Evolutionary conservation across 2,797 vertebrate species (phyloP).

Genomic region (Cottoperca gobio): DNA sequence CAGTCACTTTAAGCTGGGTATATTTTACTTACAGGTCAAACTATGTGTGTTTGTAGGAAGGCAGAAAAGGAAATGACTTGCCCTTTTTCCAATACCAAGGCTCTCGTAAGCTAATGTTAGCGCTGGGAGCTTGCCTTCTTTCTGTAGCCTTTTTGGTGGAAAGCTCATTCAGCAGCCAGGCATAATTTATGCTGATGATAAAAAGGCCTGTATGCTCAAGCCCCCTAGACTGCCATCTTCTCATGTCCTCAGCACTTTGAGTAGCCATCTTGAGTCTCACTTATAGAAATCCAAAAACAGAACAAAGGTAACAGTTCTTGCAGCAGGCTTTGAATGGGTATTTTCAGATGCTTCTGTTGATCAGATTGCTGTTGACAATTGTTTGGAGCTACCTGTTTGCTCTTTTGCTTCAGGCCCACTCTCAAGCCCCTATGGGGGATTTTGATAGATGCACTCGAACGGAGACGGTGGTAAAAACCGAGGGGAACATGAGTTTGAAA

Average conservation of each 20-base stretch:
- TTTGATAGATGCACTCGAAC: slow-evolving; percentile 10
- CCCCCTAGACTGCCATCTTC: slow-evolving; percentile 41
- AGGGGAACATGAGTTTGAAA: neutral
- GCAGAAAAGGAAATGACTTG: slow-evolving; percentile 61
- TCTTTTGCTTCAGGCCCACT: slow-evolving; percentile 32
- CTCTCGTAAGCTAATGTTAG: slow-evolving; percentile 61
- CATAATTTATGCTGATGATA: slow-evolving; percentile 78
- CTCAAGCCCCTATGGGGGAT: slow-evolving; percentile 22
- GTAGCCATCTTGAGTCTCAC: slow-evolving; percentile 40
- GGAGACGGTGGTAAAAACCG: slow-evolving; percentile 10
- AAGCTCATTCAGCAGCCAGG: slow-evolving; percentile 53
- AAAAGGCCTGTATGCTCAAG: slow-evolving; percentile 60
- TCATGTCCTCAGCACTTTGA: slow-evolving; percentile 30
- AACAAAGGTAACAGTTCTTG: neutral
- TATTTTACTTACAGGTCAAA: slow-evolving; percentile 52
- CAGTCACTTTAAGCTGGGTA: slow-evolving; percentile 29
- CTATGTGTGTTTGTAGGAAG: slow-evolving; percentile 43
- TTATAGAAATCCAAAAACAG: neutral
- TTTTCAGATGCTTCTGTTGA: slow-evolving; percentile 13
- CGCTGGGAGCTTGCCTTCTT: slow-evolving; percentile 50
- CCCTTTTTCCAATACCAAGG: slow-evolving; percentile 49
- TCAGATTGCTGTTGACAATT: slow-evolving; percentile 34
- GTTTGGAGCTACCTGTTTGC: slow-evolving; percentile 28
- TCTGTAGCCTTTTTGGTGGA: slow-evolving; percentile 47
- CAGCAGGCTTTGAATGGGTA: neutral